Base-by-base conservation (phyloP, 2,113 vertebrate species). In the Elephas maximus region DNA sequence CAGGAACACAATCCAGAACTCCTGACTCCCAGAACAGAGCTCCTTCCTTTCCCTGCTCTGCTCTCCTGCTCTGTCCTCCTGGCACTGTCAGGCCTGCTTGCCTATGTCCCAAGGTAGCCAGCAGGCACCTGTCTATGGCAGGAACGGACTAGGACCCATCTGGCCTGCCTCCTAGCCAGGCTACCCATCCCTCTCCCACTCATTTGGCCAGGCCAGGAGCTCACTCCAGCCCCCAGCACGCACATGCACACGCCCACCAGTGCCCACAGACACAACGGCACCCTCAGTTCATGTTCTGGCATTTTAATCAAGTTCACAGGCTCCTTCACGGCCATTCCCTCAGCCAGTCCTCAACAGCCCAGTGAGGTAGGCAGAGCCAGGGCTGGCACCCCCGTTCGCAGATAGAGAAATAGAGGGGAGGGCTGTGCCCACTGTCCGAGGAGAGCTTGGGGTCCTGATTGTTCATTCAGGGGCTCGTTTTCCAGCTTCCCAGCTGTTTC, bases 221-320 rank as follows among this genome's bases (percentile, higher is more conserved):
- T 86, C 85, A 8, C 23, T 21, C 37, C 8, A 62, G 79, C 41
- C 73, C 67, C 73, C 53, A 24, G 82, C 76, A 95, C 0, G 0
- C 69, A 76, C 6, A 30, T 0, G 57, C 93, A 74, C 20, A 0
- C 84, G 12, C 18, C 2, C 63, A 81, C 4, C 0, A 1, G 6
- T 6, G 1, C 3, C 45, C 93, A 91, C 7, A 3, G 90, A 77
- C 71, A 78, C 93, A 0, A 26, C 95, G 0, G 5, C 7, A 80
- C n/a, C 77, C 10, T 93, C 2, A 14, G 41, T 57, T 76, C 73
- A 21, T 21, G 28, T 69, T 44, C 28, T 5, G 51, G 67, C 86
- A 48, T 87, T 98, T 97, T 97, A 97, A 95, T 98, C 95, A 53
- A 45, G 92, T 88, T 81, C 93, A 92, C 6, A 67, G 76, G 17